phyloP scores from a whole-genome alignment of 2,113 vertebrate species.

The Morone saxatilis region DNA sequence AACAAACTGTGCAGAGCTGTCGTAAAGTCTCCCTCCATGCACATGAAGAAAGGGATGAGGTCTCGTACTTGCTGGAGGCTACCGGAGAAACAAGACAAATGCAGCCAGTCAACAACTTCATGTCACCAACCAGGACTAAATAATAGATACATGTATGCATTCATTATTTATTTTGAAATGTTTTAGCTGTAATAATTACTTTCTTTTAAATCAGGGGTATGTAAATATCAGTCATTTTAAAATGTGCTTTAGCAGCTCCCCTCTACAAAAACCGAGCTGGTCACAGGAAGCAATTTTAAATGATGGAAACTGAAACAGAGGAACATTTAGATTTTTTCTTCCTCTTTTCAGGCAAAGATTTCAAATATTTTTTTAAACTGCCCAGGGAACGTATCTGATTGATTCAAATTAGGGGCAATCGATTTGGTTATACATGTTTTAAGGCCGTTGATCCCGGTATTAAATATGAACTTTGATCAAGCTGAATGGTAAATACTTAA shows the following conservation, averaged over 20 bases:
- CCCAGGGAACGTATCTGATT: no score
- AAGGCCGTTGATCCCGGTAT: background rate
- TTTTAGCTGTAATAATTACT: background rate
- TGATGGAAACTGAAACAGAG: no score
- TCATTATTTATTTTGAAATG: background rate
- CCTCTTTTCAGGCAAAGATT: background rate
- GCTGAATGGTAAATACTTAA: background rate
- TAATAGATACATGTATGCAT: background rate
- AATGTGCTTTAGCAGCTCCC: background rate
- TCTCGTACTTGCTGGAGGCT: conserved; percentile 67
- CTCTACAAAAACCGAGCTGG: no score
- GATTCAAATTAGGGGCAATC: no score
- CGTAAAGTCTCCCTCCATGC: conserved; percentile 68
- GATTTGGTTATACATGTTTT: no score
- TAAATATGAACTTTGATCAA: background rate
- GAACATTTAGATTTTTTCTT: no score
- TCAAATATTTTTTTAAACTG: background rate
- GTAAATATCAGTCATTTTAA: background rate
- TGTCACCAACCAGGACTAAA: background rate
- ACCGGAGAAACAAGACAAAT: background rate
- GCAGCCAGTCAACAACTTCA: background rate
- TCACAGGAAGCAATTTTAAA: no score
- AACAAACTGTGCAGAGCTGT: conserved; percentile 56
- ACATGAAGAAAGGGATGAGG: conserved; percentile 74
- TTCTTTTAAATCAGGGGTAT: background rate